Evolutionary conservation across 92 coral and sea anemone species (phyloP), one percentile per base, ranked within the genome.

Genomic region (Galaxea fascicularis): DNA sequence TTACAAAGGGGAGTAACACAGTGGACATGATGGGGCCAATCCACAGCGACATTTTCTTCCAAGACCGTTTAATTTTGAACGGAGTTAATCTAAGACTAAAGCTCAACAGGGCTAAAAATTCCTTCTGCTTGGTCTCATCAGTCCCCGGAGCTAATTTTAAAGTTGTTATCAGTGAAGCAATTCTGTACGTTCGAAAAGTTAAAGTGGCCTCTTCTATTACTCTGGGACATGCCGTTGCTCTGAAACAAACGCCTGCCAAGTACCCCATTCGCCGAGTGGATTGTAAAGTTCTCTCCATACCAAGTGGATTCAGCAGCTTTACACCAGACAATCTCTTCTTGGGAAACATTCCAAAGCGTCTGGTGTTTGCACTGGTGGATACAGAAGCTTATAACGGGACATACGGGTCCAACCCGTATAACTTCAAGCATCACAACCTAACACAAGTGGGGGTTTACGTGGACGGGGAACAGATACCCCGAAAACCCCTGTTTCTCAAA

Each of bases 241-340:
- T 82, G 5, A 79, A 87, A 24, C 81, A 87, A 41, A 86, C 80
- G 39, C 70, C 95, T 10, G 93, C 93, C 89, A 92, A 92, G 82
- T 92, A 92, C 70, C 93, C 93, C 4, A 82, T 92, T 75, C 57
- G 79, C 73, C 80, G 90, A 71, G 78, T 86, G n/a, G 87, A 89
- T n/a, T n/a, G n/a, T n/a, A n/a, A n/a, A n/a, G n/a, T n/a, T n/a
- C n/a, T n/a, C n/a, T n/a, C n/a, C n/a, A 58, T 86, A 77, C 28
- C 81, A 89, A 65, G 91, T 86, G 8, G 95, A 44, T 89, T 89
- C 71, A 71, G 86, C 77, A 76, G 71, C 21, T 80, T 79, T 70
- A 80, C 79, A 25, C 94, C 89, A 49, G 92, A 85, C n/a, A 88
- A 88, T 72, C 53, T 88, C 31, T 91, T 89, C 82, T 79, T 77